These are phyloP conservation scores for Agrotis ipsilon DNA, from an alignment of 2,888 invertebrate genomes.

Conservation along the genomic window DNA sequence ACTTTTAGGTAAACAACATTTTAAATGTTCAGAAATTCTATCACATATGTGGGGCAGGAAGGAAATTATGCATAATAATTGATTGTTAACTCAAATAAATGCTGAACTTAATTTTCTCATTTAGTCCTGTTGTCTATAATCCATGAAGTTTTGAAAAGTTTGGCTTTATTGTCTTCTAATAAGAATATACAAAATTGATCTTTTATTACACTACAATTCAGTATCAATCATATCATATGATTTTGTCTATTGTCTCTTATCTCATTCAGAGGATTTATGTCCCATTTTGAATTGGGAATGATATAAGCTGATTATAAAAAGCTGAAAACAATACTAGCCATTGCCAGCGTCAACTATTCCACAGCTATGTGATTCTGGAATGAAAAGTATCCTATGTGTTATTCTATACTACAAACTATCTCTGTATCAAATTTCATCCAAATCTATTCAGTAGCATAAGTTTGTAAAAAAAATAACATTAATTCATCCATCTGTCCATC, in stretches of 20 bases:
- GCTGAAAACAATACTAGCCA: no score
- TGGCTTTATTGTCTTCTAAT: not conserved
- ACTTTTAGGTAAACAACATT: not conserved
- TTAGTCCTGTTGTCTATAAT: not conserved
- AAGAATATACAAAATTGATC: not conserved
- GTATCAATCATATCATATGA: slow-evolving; percentile 11
- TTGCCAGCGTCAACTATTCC: no score
- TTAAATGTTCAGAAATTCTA: not conserved
- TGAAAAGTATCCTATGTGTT: no score
- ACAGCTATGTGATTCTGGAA: no score
- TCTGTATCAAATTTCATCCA: no score
- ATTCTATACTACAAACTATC: no score
- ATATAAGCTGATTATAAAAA: not conserved
- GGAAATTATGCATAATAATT: slow-evolving; percentile 22
- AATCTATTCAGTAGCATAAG: no score
- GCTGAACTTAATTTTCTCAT: not conserved
- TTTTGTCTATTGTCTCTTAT: not conserved
- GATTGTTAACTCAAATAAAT: slow-evolving; percentile 20
- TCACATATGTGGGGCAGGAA: slow-evolving; percentile 7
- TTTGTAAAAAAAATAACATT: no score
- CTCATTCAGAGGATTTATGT: not conserved
- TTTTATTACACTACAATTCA: not conserved
- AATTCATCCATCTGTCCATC: no score
- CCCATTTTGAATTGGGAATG: not conserved
- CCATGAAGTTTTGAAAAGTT: not conserved